phyloP scores from a whole-genome alignment of 2,888 invertebrate species.

The Heliconius cydno region DNA sequence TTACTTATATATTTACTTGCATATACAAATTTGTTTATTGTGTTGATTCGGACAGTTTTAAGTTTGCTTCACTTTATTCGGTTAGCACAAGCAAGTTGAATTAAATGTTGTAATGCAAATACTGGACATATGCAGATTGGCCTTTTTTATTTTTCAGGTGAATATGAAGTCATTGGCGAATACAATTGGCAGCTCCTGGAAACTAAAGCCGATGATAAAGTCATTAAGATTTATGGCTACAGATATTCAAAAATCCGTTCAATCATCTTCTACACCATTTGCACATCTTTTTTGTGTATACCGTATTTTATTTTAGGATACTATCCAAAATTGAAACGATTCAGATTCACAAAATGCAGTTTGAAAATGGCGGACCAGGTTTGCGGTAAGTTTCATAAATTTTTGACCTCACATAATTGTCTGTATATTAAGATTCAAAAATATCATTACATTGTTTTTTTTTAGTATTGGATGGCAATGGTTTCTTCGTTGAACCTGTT shows the following conservation, averaged over 20 bases:
- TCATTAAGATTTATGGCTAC: constrained; percentile 81
- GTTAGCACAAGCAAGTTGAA: neutral
- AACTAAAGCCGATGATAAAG: constrained; percentile 75
- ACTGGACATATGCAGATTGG: constrained; percentile 51
- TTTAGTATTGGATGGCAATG: constrained; percentile 78
- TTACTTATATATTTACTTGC: neutral
- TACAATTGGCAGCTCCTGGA: constrained; percentile 80
- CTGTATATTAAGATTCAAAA: neutral
- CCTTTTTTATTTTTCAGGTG: constrained; percentile 67
- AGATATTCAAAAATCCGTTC: constrained; percentile 72
- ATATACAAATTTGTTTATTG: neutral
- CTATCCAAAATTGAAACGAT: constrained; percentile 80
- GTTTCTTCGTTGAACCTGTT: constrained; percentile 73
- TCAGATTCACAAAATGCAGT: constrained; percentile 82
- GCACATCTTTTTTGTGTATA: constrained; percentile 79
- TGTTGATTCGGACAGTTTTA: neutral
- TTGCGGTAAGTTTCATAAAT: constrained; percentile 73
- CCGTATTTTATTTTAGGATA: constrained; percentile 83
- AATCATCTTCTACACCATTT: constrained; percentile 77
- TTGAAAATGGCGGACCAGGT: constrained; percentile 82
- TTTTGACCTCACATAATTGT: neutral
- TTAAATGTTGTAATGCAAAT: constrained; percentile 40
- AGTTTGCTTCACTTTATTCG: constrained; percentile 12
- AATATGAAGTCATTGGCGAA: constrained; percentile 83
- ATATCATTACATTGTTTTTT: constrained; percentile 46